A percentile compares a stretch with the other conserved stretches of the same genome.
Conservation (phyloP, 2,888 invertebrate genomes). For the Tuta absoluta region DNA sequence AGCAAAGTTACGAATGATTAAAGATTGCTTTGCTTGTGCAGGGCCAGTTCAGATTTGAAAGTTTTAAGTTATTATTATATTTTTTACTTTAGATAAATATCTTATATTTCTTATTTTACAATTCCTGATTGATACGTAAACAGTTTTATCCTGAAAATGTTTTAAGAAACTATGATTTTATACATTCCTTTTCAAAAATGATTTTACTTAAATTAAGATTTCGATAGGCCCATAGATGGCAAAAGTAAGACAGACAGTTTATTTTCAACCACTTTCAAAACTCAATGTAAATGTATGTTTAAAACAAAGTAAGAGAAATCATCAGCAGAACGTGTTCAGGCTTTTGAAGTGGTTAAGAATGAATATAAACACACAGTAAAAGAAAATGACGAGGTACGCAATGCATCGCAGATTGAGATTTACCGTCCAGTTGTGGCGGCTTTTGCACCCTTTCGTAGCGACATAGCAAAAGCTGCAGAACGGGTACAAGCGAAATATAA, state of each 20-base stretch:
- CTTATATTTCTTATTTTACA: background rate
- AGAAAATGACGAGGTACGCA: constrained; percentile 41
- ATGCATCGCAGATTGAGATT: constrained; percentile 74
- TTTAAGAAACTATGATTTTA: background rate
- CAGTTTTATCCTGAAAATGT: background rate
- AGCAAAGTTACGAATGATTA: constrained; percentile 77
- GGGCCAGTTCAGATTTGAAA: constrained; percentile 62
- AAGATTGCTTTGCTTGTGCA: constrained; percentile 78
- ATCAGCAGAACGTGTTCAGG: constrained; percentile 23
- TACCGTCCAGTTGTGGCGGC: constrained; percentile 79
- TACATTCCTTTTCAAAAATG: constrained; percentile 12
- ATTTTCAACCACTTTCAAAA: constrained; percentile 36
- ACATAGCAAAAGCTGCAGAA: constrained; percentile 62
- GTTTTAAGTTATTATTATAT: constrained; percentile 30
- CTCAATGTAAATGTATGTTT: constrained; percentile 10
- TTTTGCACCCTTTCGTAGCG: constrained; percentile 73
- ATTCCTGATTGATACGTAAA: background rate
- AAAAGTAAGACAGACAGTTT: constrained; percentile 47
- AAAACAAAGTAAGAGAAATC: constrained; percentile 20
- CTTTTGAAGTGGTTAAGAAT: constrained; percentile 22
- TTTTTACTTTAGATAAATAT: background rate
- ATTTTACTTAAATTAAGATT: constrained; percentile 44
- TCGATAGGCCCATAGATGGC: constrained; percentile 68
- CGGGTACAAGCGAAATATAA: constrained; percentile 53
- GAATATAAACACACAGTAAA: constrained; percentile 13